Conservation (phyloP, 1,140 invertebrate species). For the Drosophila orena region DNA sequence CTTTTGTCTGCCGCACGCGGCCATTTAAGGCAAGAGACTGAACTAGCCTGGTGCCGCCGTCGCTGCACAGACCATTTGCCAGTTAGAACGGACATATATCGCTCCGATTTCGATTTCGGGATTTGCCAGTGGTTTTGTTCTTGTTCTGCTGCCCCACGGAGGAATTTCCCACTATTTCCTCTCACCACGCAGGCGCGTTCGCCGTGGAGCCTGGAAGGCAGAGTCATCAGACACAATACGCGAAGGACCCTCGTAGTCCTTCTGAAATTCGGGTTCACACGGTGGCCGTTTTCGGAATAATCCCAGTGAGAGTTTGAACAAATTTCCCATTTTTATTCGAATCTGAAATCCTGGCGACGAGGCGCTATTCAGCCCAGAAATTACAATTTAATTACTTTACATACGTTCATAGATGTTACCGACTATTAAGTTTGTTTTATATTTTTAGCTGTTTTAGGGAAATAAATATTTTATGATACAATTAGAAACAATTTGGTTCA, state of each 20-base stretch:
- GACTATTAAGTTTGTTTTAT: no score
- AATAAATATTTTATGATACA: no score
- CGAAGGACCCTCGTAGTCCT: constrained; percentile 18
- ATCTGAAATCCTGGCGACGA: not conserved
- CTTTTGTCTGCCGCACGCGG: constrained; percentile 81
- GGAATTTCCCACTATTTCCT: constrained; percentile 56
- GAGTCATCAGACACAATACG: constrained; percentile 51
- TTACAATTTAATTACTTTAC: no score
- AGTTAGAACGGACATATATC: constrained; percentile 44
- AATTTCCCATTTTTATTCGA: constrained; percentile 20
- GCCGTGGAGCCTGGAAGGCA: constrained; percentile 45
- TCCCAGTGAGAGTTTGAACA: not conserved
- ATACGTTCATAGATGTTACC: no score
- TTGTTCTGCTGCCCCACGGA: not conserved
- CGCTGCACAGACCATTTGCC: constrained; percentile 62
- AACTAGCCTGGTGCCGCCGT: constrained; percentile 47
- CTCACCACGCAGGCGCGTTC: constrained; percentile 26
- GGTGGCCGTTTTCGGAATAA: not conserved
- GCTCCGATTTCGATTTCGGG: constrained; percentile 19
- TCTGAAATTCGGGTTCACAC: constrained; percentile 27
- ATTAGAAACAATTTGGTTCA: no score
- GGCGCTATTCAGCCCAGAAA: no score
- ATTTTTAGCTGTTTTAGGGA: no score
- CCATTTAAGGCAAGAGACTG: constrained; percentile 76
- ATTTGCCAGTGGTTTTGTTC: constrained; percentile 8